A percentile compares a stretch with the other conserved stretches of the same genome.
Evolutionary conservation across 1,140 invertebrate genomes (phyloP).

Genomic region (Chrysoperla carnea): DNA sequence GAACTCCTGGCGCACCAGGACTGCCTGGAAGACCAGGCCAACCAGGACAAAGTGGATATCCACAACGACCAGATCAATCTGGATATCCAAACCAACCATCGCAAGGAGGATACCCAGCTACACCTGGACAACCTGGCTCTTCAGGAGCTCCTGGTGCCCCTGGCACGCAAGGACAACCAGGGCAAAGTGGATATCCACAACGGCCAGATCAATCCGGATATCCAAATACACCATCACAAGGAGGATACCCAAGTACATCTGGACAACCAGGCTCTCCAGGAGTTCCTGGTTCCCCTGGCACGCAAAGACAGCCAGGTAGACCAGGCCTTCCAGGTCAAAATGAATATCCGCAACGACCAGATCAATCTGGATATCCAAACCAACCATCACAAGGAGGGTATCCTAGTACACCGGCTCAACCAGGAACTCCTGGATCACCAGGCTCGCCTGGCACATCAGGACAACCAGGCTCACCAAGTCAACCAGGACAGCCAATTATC

Average conservation of each 20-base stretch:
- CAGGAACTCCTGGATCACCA: constrained; percentile 46
- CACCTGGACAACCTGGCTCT: neutral
- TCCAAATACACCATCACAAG: constrained; percentile 6
- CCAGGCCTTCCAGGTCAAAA: constrained; percentile 9
- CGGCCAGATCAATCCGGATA: constrained; percentile 7
- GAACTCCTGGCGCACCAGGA: constrained; percentile 13
- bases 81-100: neutral
- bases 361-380: constrained; percentile 12
- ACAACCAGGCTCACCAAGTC: constrained; percentile 38
- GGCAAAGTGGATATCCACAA: constrained; percentile 4
- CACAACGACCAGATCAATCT: neutral
- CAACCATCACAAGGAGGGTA: constrained; percentile 17
- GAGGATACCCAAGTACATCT: constrained; percentile 1
- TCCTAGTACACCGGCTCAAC: neutral
- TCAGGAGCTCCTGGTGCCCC: constrained; percentile 10
- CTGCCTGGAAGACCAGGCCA: constrained; percentile 8
- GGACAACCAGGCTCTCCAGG: neutral
- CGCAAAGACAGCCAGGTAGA: constrained; percentile 9
- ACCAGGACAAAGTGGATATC: neutral
- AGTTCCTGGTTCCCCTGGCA: constrained; percentile 12
- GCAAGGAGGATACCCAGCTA: neutral
- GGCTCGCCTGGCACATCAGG: constrained; percentile 51
- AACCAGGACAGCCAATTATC: constrained; percentile 32
- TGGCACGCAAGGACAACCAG: constrained; percentile 10
- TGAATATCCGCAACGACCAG: constrained; percentile 12